phyloP scores from a whole-genome alignment of 2,888 invertebrate species.

The Hemistola chrysoprasaria region DNA sequence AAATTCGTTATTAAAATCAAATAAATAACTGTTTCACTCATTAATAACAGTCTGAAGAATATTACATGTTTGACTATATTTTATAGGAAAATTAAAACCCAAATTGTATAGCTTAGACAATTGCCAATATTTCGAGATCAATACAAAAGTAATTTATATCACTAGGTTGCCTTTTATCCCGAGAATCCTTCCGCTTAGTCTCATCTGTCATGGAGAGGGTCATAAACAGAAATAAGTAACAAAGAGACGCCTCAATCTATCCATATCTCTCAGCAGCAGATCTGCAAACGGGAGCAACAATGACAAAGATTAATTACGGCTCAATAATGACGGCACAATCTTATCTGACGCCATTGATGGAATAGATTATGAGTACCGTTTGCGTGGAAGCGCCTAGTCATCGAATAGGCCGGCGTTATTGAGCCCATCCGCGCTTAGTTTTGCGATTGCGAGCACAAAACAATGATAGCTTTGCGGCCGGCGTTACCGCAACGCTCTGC shows the following conservation, averaged over 20 bases:
- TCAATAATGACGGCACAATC: constrained; percentile 64
- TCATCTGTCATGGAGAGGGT: constrained; percentile 26
- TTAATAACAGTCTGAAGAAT: too few species aligned
- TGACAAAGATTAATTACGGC: constrained; percentile 71
- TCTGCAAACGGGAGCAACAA: constrained; percentile 59
- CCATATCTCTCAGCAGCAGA: constrained; percentile 46
- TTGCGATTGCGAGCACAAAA: constrained; percentile 27
- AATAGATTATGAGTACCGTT: constrained; percentile 52
- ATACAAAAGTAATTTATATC: constrained; percentile 25
- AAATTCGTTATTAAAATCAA: too few species aligned
- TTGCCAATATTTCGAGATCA: constrained; percentile 19
- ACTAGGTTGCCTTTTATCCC: constrained; percentile 21
- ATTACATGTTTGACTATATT: too few species aligned
- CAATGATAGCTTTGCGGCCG: constrained; percentile 12
- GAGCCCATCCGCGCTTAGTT: constrained; percentile 30
- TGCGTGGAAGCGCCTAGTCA: constrained; percentile 44
- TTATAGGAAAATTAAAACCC: too few species aligned
- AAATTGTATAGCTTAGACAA: too few species aligned
- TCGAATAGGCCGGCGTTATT: constrained; percentile 36
- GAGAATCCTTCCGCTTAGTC: constrained; percentile 24
- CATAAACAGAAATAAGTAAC: constrained; percentile 38
- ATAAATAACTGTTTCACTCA: too few species aligned
- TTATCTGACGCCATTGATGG: constrained; percentile 59
- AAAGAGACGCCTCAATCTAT: constrained; percentile 34
- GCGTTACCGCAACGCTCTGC: neutral